Conservation (phyloP, 1,140 invertebrate genomes). For the Drosophila pandora region DNA sequence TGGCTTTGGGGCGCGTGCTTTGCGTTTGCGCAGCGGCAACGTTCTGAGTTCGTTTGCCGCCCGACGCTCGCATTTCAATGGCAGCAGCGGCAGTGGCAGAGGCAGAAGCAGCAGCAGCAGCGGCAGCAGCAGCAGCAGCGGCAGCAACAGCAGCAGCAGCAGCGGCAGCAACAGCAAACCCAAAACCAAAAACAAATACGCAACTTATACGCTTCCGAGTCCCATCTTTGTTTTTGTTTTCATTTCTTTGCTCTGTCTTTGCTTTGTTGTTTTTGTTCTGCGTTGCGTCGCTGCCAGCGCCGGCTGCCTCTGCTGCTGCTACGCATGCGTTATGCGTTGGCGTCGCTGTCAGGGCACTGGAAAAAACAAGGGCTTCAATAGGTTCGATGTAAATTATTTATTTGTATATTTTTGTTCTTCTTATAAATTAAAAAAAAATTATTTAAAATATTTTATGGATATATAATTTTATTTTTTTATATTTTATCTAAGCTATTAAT, state of each 20-base stretch:
- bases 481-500: not conserved
- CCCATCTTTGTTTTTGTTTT: conserved; percentile 44
- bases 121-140: not conserved
- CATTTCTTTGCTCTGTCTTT: conserved; percentile 32
- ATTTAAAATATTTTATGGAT: too few relatives aligned
- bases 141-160: conserved; percentile 15
- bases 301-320: conserved; percentile 17
- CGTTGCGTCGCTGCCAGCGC: conserved; percentile 21
- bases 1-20: conserved; percentile 62
- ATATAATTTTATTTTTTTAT: not conserved
- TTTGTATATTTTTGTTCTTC: not conserved
- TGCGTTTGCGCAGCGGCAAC: conserved; percentile 72
- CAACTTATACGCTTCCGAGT: conserved; percentile 69
- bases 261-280: conserved; percentile 43
- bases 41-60: conserved; percentile 74
- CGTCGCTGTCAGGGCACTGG: conserved; percentile 2
- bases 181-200: conserved; percentile 24
- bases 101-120: conserved; percentile 3
- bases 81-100: conserved; percentile 36
- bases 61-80: conserved; percentile 72
- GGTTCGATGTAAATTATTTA: not conserved
- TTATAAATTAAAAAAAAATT: not conserved
- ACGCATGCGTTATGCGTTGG: conserved; percentile 57
- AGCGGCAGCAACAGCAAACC: conserved; percentile 14
- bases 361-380: not conserved